A percentile compares a stretch with the other conserved stretches of the same genome.
These are phyloP conservation scores for Raja brachyura DNA, from an alignment of 2,113 vertebrate genomes.

Conservation along the genomic window DNA sequence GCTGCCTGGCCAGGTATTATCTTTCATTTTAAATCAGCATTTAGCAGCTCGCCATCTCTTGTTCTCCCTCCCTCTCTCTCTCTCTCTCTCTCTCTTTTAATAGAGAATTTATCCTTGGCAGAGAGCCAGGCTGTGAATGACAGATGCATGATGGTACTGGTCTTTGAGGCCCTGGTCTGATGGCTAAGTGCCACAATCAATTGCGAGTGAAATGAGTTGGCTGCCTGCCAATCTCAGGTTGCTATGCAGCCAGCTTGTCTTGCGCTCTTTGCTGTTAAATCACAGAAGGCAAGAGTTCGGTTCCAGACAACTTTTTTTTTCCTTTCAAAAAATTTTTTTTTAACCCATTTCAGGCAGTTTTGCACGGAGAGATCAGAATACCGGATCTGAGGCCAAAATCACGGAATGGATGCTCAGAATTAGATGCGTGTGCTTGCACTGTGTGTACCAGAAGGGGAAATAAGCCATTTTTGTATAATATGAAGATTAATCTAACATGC, in stretches of 20 bases:
- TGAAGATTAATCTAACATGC: not conserved
- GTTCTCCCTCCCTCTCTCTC: not conserved
- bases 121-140: not conserved
- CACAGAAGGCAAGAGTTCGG: constrained; percentile 32
- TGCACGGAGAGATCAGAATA: not conserved
- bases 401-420: not conserved
- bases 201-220: constrained; percentile 34
- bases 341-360: constrained; percentile 11
- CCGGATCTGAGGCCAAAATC: not conserved
- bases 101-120: constrained; percentile 34
- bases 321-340: not conserved
- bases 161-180: constrained; percentile 25
- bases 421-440: not conserved
- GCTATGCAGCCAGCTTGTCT: constrained; percentile 14
- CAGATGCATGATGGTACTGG: constrained; percentile 36
- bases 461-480: not conserved
- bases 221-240: constrained; percentile 20
- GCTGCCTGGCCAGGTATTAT: constrained; percentile 17
- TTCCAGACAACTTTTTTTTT: constrained; percentile 31
- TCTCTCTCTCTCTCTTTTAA: not conserved
- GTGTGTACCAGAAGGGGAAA: not conserved
- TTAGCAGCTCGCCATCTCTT: not conserved
- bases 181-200: constrained; percentile 25
- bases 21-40: constrained; percentile 21
- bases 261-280: constrained; percentile 5